These are phyloP conservation scores for Poicephalus gulielmi DNA, from an alignment of 2,113 vertebrate genomes.

Conservation along the genomic window DNA sequence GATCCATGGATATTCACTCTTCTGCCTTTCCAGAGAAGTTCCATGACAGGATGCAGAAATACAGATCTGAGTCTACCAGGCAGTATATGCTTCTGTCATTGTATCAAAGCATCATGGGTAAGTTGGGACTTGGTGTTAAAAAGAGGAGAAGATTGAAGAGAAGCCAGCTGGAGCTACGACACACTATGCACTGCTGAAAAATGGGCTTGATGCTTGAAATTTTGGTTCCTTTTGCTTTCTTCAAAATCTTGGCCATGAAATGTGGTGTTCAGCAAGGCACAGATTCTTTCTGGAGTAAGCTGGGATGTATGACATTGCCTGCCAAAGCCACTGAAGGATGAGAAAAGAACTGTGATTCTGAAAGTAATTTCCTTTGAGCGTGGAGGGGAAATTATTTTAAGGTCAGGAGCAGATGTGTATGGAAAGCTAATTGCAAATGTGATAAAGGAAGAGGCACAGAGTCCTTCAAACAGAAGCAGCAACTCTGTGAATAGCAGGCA, in stretches of 20 bases:
- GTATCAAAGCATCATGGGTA: background rate
- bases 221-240: background rate
- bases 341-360: constrained; percentile 7
- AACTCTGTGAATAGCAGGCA: background rate
- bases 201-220: background rate
- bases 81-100: background rate
- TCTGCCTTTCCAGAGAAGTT: background rate
- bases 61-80: background rate
- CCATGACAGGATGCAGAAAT: background rate
- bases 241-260: background rate
- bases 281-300: background rate
- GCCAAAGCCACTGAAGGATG: background rate
- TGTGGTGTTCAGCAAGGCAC: background rate
- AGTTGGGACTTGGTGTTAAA: background rate
- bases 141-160: background rate
- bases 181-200: background rate
- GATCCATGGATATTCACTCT: background rate
- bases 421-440: constrained; percentile 29
- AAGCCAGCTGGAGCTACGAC: background rate
- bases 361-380: constrained; percentile 2
- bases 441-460: background rate
- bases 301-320: background rate
- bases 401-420: background rate
- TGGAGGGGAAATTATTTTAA: background rate
- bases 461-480: constrained; percentile 7